These are phyloP conservation scores for Festucalex cinctus DNA, from an alignment of 2,113 vertebrate species.

Conservation along the genomic window DNA sequence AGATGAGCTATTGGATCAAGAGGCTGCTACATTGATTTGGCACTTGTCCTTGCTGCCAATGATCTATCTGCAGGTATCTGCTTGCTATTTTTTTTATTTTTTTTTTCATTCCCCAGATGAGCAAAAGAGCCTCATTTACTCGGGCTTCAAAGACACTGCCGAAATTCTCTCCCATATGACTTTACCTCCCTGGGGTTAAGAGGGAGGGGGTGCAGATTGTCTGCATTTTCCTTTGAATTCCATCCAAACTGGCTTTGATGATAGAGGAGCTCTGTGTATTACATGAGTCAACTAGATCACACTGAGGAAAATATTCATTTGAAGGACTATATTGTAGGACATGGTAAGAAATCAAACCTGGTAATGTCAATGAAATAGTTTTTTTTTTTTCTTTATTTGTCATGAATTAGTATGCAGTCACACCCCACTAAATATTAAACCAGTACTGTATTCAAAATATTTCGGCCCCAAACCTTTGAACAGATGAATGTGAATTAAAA, in stretches of 20 bases:
- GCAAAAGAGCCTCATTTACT: conserved; percentile 68
- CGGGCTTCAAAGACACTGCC: conserved; percentile 67
- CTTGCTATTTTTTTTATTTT: conserved; percentile 34
- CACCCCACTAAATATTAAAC: no score
- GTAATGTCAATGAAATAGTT: background rate
- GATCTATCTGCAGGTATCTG: conserved; percentile 67
- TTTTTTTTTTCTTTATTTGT: no score
- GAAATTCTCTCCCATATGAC: conserved; percentile 65
- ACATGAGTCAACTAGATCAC: conserved; percentile 56
- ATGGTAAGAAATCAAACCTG: conserved; percentile 29
- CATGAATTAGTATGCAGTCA: no score
- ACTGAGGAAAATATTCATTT: conserved; percentile 51
- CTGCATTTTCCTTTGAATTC: conserved; percentile 66
- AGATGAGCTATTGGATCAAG: conserved; percentile 32
- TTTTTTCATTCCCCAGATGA: conserved; percentile 48
- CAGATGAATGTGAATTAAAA: conserved; percentile 6
- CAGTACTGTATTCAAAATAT: no score
- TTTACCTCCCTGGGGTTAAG: conserved; percentile 44
- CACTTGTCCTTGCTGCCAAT: conserved; percentile 61
- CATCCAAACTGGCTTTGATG: conserved; percentile 68
- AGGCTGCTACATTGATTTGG: conserved; percentile 41
- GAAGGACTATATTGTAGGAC: conserved; percentile 40
- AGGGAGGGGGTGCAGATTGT: conserved; percentile 13
- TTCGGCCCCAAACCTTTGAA: conserved; percentile 14
- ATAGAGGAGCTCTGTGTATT: conserved; percentile 49